Evolutionary conservation across 1,140 invertebrate species (phyloP).

Genomic region (Leucophenga varia): DNA sequence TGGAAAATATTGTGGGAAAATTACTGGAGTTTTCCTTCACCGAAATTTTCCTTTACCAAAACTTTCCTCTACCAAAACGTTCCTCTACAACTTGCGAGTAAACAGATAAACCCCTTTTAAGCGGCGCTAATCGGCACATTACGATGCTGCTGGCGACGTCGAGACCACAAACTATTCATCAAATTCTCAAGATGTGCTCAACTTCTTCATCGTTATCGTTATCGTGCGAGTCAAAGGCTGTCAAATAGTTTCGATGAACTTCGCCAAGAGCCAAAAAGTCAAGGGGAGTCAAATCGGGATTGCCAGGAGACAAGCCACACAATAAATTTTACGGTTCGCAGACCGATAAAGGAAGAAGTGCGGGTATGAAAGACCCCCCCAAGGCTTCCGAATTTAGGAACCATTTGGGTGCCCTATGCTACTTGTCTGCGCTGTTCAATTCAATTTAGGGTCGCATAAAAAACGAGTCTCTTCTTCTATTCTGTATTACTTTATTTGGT

Average conservation of each 20-base stretch:
- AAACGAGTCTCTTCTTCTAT: constrained; percentile 21
- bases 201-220: constrained; percentile 25
- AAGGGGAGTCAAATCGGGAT: background rate
- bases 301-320: constrained; percentile 26
- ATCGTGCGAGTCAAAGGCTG: constrained; percentile 40
- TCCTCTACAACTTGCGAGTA: no score
- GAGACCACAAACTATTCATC: constrained; percentile 33
- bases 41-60: no score
- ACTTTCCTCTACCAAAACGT: no score
- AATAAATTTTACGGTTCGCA: constrained; percentile 40
- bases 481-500: no score
- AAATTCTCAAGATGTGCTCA: constrained; percentile 23
- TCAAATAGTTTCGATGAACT: constrained; percentile 50
- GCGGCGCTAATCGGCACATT: no score
- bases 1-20: no score
- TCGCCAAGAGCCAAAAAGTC: constrained; percentile 23
- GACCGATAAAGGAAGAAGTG: background rate
- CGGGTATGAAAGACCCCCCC: constrained; percentile 5
- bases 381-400: constrained; percentile 43
- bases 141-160: no score
- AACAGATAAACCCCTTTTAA: no score
- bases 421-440: constrained; percentile 34
- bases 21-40: no score
- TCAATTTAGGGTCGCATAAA: constrained; percentile 37
- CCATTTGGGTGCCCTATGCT: constrained; percentile 24